Conservation (phyloP, 2,888 invertebrate species). For the Synergus umbraculus region DNA sequence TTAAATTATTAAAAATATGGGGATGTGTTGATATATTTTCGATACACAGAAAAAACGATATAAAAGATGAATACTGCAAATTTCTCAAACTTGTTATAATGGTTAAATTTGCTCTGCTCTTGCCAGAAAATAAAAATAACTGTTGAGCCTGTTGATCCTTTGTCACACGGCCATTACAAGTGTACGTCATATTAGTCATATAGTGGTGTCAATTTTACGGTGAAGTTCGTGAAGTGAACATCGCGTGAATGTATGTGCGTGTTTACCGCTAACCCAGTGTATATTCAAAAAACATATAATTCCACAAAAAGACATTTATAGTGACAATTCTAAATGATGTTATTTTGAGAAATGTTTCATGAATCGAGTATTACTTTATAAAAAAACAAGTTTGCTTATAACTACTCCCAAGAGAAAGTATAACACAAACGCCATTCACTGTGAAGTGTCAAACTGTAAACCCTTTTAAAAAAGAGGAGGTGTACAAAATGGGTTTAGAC, state of each 20-base stretch:
- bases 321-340: neutral
- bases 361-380: neutral
- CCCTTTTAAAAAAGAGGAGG: neutral
- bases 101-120: no score
- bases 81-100: no score
- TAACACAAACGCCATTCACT: neutral
- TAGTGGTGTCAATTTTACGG: constrained; percentile 5
- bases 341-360: neutral
- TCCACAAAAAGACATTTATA: neutral
- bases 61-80: no score
- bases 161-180: constrained; percentile 1
- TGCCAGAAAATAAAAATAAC: neutral
- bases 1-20: no score
- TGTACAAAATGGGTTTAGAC: constrained; percentile 92
- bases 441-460: neutral
- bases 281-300: neutral
- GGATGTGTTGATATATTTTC: no score
- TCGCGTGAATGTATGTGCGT: neutral
- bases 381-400: neutral
- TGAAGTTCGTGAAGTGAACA: neutral
- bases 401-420: neutral
- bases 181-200: neutral
- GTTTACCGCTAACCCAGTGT: no score
- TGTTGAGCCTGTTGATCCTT: neutral
- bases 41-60: no score